Conservation (phyloP, 2,797 vertebrate genomes). For the Mycteria americana region DNA sequence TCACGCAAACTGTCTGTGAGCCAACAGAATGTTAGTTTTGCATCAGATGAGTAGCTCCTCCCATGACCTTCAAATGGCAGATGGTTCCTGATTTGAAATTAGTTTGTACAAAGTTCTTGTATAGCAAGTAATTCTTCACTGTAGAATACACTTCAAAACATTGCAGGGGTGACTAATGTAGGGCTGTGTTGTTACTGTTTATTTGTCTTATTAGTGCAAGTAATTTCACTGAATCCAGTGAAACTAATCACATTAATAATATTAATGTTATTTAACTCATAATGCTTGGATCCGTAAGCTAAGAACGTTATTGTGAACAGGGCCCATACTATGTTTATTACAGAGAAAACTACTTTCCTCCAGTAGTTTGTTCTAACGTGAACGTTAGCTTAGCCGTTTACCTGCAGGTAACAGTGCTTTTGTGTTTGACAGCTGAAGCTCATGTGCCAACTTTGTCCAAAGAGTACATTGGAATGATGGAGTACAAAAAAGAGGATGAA, state of each 20-base stretch:
- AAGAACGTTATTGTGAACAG: background rate
- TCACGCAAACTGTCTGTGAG: background rate
- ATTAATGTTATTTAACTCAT: background rate
- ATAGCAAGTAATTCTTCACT: background rate
- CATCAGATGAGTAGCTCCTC: background rate
- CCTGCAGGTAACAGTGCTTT: background rate
- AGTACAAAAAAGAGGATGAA: conserved; percentile 89
- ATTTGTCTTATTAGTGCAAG: background rate
- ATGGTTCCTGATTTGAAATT: background rate
- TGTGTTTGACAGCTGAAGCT: conserved; percentile 77
- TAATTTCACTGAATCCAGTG: background rate
- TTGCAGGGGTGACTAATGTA: background rate
- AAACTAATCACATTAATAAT: background rate
- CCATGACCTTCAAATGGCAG: background rate
- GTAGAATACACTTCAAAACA: background rate
- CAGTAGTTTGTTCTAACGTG: background rate
- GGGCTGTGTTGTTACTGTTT: background rate
- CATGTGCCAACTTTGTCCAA: conserved; percentile 70
- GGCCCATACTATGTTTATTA: background rate
- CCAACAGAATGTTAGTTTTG: background rate
- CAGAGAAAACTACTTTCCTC: background rate
- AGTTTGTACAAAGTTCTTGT: background rate
- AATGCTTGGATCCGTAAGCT: background rate
- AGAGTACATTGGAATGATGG: conserved; percentile 94
- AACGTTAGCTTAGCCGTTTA: background rate